Conservation (phyloP, 2,888 invertebrate species). For the Synanthedon myopaeformis region DNA sequence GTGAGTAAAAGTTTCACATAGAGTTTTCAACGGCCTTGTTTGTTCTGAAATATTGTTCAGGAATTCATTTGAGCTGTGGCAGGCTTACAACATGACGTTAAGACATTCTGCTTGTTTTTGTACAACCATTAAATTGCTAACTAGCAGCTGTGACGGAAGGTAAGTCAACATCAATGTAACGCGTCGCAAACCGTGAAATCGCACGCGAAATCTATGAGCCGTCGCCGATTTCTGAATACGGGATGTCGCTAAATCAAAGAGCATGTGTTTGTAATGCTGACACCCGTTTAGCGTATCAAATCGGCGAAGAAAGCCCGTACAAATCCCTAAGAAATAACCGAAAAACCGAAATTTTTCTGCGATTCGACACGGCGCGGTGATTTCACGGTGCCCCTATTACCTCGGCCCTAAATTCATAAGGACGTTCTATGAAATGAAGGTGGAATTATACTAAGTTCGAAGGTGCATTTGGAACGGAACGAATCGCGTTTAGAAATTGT, state of each 20-base stretch:
- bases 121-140: conserved; percentile 27
- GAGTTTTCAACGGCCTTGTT: too few species aligned
- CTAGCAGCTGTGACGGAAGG: conserved; percentile 68
- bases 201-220: conserved; percentile 60
- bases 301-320: conserved; percentile 68
- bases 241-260: conserved; percentile 50
- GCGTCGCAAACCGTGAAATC: conserved; percentile 59
- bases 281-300: conserved; percentile 64
- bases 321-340: conserved; percentile 71
- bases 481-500: conserved; percentile 52
- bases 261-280: conserved; percentile 67
- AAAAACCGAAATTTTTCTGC: conserved; percentile 71
- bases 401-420: conserved; percentile 23
- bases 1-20: too few species aligned
- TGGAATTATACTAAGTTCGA: conserved; percentile 31
- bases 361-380: conserved; percentile 58
- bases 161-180: conserved; percentile 71
- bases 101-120: too few species aligned
- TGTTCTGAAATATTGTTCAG: too few species aligned
- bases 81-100: too few species aligned
- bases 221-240: conserved; percentile 44
- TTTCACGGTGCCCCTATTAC: conserved; percentile 62
- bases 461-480: conserved; percentile 49
- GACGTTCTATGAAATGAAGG: conserved; percentile 24
- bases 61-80: too few species aligned